Percentiles rank a stretch among this genome's conserved stretches.
phyloP scores from a whole-genome alignment of 2,888 invertebrate species.

The Phaedon cochleariae region DNA sequence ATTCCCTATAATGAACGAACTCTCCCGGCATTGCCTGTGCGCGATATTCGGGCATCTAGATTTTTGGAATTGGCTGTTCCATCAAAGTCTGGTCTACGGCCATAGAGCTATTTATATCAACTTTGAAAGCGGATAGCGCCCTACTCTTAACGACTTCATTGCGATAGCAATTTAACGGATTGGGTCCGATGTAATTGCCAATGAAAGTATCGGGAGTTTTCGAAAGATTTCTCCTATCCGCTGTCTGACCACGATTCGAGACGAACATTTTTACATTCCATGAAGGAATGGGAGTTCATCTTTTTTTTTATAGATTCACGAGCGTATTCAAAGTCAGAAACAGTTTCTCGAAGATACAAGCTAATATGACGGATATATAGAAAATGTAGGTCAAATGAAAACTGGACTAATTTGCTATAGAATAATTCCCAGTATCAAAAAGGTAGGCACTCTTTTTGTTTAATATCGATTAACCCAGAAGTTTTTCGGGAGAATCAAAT shows the following conservation, averaged over 20 bases:
- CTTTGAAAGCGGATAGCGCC: not conserved
- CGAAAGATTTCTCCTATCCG: not conserved
- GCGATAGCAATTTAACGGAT: not conserved
- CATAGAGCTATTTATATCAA: slow-evolving; percentile 44
- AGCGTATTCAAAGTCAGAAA: too few relatives aligned
- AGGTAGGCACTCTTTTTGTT: too few relatives aligned
- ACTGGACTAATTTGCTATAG: too few relatives aligned
- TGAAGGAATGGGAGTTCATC: slow-evolving; percentile 2
- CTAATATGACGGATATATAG: too few relatives aligned
- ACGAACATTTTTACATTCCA: not conserved
- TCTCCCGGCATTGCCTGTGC: too few relatives aligned
- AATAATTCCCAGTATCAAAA: too few relatives aligned
- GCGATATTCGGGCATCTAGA: not conserved
- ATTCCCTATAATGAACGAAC: not conserved
- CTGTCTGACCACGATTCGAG: not conserved
- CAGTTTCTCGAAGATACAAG: too few relatives aligned
- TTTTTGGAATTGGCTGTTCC: slow-evolving; percentile 47
- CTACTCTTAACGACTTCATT: not conserved
- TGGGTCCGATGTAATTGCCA: not conserved
- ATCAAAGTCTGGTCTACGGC: slow-evolving; percentile 51
- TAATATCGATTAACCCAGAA: too few relatives aligned
- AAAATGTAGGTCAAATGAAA: too few relatives aligned
- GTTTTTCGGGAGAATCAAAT: too few relatives aligned
- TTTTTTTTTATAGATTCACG: too few relatives aligned
- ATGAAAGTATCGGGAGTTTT: slow-evolving; percentile 1